Conservation (phyloP, 2,888 invertebrate species). For the Chaitophorus viminalis region DNA sequence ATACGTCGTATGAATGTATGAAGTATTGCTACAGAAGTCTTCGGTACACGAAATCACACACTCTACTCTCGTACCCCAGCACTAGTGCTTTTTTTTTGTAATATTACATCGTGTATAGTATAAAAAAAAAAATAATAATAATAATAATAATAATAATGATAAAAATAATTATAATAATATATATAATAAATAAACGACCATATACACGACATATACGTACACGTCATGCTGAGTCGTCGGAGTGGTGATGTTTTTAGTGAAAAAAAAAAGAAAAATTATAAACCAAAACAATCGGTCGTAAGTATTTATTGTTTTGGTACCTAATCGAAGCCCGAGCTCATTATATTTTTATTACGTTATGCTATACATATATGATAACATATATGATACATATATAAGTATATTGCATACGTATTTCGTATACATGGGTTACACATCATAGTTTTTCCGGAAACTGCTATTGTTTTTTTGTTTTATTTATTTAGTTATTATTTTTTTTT, state of each 20-base stretch:
- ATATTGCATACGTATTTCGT: neutral
- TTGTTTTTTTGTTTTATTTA: constrained; percentile 25
- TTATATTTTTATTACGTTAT: neutral
- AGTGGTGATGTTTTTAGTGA: neutral
- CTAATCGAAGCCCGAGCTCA: neutral
- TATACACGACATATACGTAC: too few relatives aligned
- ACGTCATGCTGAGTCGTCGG: neutral
- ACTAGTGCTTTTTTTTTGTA: too few relatives aligned
- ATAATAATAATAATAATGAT: too few relatives aligned
- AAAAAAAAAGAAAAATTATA: neutral
- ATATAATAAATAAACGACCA: too few relatives aligned
- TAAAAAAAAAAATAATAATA: too few relatives aligned
- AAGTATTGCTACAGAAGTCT: too few relatives aligned
- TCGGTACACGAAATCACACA: too few relatives aligned
- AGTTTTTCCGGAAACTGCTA: constrained; percentile 19
- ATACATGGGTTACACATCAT: neutral
- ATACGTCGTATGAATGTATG: too few relatives aligned
- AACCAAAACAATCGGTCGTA: neutral
- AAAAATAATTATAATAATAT: too few relatives aligned
- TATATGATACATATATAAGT: too few relatives aligned
- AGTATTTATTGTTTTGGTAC: neutral
- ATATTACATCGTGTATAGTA: too few relatives aligned
- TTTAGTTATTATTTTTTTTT: neutral
- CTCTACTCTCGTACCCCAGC: too few relatives aligned
- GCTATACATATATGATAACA: neutral